Conservation (phyloP, 2,113 vertebrate species). For the Pelmatolapia mariae region DNA sequence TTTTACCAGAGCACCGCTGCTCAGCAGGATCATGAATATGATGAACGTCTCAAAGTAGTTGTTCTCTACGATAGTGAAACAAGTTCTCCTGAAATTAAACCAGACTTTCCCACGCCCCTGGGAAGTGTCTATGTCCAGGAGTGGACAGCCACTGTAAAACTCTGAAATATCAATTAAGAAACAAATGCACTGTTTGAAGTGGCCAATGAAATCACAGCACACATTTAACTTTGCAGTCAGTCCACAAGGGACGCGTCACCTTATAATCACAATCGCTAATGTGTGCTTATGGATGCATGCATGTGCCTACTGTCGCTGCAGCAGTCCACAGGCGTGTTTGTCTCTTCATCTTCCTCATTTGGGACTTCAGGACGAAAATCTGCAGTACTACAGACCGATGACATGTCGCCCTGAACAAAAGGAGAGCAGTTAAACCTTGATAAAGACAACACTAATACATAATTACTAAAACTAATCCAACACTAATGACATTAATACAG, state of each 20-base stretch:
- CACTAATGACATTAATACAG: not conserved
- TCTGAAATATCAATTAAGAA: slow-evolving; percentile 56
- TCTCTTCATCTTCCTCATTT: slow-evolving; percentile 9
- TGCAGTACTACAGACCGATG: slow-evolving; percentile 78
- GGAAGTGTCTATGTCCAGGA: slow-evolving; percentile 79
- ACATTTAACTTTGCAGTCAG: not conserved
- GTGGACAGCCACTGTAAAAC: slow-evolving; percentile 81
- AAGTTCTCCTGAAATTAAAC: slow-evolving; percentile 84
- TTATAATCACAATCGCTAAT: not conserved
- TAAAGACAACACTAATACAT: not conserved
- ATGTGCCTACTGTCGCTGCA: slow-evolving; percentile 76
- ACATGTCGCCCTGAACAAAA: slow-evolving; percentile 53
- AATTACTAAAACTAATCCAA: not conserved
- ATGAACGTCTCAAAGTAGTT: slow-evolving; percentile 96
- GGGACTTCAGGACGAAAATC: slow-evolving; percentile 72
- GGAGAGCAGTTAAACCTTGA: not conserved
- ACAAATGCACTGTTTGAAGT: not conserved
- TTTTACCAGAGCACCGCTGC: slow-evolving; percentile 87
- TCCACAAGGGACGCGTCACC: not conserved
- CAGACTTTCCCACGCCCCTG: slow-evolving; percentile 75
- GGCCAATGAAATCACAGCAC: not conserved
- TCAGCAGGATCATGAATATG: slow-evolving; percentile 96
- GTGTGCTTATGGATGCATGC: not conserved
- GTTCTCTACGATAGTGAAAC: slow-evolving; percentile 88
- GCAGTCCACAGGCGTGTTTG: slow-evolving; percentile 76